Evolutionary conservation across 2,797 vertebrate species (phyloP).

Genomic region (Nasua narica): DNA sequence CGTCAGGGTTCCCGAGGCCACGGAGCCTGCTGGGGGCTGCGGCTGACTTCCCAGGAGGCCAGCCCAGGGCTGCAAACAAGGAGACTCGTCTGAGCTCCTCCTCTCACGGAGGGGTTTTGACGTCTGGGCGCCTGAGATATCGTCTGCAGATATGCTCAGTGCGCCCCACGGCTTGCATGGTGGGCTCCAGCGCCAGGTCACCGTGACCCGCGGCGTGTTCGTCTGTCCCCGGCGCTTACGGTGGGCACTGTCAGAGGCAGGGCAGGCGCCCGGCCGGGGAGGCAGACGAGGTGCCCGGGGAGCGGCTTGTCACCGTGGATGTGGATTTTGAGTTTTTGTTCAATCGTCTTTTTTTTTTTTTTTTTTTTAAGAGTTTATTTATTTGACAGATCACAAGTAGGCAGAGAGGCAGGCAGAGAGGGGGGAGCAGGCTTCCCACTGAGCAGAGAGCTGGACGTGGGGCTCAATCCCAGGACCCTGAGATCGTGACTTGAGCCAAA

Average conservation of each 20-base stretch:
- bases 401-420: no score
- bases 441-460: no score
- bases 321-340: neutral
- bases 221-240: neutral
- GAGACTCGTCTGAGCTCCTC: neutral
- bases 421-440: no score
- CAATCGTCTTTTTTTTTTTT: no score
- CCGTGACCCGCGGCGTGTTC: neutral
- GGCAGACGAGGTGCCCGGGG: no score
- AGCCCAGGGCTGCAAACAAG: neutral
- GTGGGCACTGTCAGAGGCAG: neutral
- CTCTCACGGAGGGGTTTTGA: neutral
- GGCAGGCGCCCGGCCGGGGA: neutral
- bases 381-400: no score
- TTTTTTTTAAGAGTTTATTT: no score
- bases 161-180: no score
- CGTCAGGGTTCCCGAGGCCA: rapidly evolving
- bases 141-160: neutral
- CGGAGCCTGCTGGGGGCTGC: neutral
- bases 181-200: neutral
- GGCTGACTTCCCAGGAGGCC: neutral
- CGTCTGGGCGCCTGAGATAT: neutral
- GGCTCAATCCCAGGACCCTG: no score
- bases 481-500: no score
- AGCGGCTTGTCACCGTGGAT: neutral